Conservation (phyloP, 2,888 invertebrate species). For the Sarcophaga rosellei region DNA sequence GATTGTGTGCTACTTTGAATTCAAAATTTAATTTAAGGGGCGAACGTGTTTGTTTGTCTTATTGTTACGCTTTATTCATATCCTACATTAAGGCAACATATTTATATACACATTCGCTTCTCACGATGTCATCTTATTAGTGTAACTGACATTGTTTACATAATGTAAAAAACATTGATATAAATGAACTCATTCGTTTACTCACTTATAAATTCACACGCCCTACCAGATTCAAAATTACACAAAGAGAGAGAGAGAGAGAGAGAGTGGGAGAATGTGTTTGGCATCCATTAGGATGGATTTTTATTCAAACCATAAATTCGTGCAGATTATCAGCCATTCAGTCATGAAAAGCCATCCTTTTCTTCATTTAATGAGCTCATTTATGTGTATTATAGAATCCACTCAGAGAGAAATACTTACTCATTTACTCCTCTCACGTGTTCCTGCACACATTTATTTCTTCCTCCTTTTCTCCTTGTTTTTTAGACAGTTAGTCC, state of each 20-base stretch:
- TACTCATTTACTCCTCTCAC: conserved; percentile 13
- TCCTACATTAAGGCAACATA: background rate
- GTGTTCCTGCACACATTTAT: background rate
- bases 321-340: conserved; percentile 52
- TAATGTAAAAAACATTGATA: conserved; percentile 34
- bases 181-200: conserved; percentile 41
- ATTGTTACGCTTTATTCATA: background rate
- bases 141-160: conserved; percentile 20
- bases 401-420: conserved; percentile 17
- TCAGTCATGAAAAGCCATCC: conserved; percentile 33
- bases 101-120: background rate
- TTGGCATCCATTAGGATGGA: conserved; percentile 7
- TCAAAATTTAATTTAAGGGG: background rate
- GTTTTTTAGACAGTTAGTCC: background rate
- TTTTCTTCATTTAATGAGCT: conserved; percentile 56
- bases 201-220: background rate
- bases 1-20: background rate
- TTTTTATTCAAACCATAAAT: conserved; percentile 43
- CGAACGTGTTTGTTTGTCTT: background rate
- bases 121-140: background rate
- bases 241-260: background rate
- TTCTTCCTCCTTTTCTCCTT: background rate
- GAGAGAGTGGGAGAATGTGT: background rate
- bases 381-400: conserved; percentile 50
- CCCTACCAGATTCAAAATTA: background rate